Percentiles rank a stretch among this genome's conserved stretches.
Conservation (phyloP, 2,888 invertebrate species). For the Tinea semifulvella region DNA sequence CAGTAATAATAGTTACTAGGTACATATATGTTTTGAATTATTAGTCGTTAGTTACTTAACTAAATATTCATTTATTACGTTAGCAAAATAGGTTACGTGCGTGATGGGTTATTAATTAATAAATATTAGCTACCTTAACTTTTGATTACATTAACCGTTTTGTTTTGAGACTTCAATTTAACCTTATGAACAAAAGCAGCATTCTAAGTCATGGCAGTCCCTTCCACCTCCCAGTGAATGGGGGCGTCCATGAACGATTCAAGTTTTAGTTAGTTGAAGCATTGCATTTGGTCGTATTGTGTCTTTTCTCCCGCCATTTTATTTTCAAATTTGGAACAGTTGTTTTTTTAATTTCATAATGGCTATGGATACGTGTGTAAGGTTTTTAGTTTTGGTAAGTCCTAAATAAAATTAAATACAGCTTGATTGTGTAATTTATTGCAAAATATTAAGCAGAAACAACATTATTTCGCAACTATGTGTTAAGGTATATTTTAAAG, state of each 20-base stretch:
- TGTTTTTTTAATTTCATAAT: slow-evolving; percentile 6
- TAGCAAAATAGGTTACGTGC: too few species aligned
- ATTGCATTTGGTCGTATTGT: too few species aligned
- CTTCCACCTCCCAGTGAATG: not conserved
- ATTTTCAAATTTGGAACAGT: not conserved
- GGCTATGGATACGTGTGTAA: slow-evolving; percentile 11
- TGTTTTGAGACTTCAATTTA: too few species aligned
- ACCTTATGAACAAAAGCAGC: too few species aligned
- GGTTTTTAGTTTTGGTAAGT: slow-evolving; percentile 2
- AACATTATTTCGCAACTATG: not conserved
- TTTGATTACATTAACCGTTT: too few species aligned
- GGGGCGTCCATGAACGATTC: not conserved
- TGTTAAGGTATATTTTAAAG: not conserved
- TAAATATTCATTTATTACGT: too few species aligned
- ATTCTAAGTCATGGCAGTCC: not conserved
- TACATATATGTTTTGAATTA: too few species aligned
- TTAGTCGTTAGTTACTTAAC: too few species aligned
- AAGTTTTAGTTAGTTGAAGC: too few species aligned
- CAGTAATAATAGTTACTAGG: too few species aligned
- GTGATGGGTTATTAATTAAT: too few species aligned
- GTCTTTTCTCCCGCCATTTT: not conserved
- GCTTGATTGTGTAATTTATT: slow-evolving; percentile 6
- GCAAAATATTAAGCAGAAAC: slow-evolving; percentile 1
- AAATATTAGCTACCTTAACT: too few species aligned
- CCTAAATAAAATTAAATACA: not conserved